Evolutionary conservation across 2,797 vertebrate genomes (phyloP).

Genomic region (Uromys caudimaculatus): DNA sequence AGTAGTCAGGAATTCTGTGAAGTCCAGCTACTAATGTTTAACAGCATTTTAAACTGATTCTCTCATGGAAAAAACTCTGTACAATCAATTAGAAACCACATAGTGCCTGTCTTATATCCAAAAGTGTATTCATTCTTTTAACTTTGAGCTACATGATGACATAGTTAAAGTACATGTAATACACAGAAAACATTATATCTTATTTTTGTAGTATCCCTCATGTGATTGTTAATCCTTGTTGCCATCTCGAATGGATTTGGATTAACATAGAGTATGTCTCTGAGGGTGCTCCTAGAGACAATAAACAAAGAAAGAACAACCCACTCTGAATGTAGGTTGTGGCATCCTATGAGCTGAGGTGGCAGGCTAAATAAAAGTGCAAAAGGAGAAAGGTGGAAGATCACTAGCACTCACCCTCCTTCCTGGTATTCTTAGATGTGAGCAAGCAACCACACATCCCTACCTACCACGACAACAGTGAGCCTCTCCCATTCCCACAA

Average conservation of each 20-base stretch:
- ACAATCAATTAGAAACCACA: neutral
- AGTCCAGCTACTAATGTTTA: neutral
- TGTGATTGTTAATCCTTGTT: neutral
- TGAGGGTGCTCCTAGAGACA: neutral
- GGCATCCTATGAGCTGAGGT: neutral
- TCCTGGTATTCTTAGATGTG: neutral
- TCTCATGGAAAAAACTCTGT: constrained; percentile 23
- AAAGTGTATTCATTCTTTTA: constrained; percentile 15
- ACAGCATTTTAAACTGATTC: constrained; percentile 43
- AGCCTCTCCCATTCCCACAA: neutral
- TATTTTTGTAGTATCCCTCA: constrained; percentile 22
- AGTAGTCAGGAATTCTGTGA: constrained; percentile 2
- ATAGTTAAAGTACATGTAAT: neutral
- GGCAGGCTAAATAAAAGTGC: neutral
- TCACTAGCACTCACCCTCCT: neutral
- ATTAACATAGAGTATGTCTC: neutral
- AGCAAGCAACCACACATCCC: neutral
- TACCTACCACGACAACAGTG: neutral
- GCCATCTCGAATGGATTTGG: neutral
- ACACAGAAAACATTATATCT: neutral
- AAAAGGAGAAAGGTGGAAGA: neutral
- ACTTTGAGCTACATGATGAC: constrained; percentile 4
- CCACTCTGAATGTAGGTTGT: neutral
- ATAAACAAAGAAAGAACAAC: neutral
- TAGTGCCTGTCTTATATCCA: neutral